Evolutionary conservation across 2,797 vertebrate species (phyloP).

Genomic region (Fratercula arctica): DNA sequence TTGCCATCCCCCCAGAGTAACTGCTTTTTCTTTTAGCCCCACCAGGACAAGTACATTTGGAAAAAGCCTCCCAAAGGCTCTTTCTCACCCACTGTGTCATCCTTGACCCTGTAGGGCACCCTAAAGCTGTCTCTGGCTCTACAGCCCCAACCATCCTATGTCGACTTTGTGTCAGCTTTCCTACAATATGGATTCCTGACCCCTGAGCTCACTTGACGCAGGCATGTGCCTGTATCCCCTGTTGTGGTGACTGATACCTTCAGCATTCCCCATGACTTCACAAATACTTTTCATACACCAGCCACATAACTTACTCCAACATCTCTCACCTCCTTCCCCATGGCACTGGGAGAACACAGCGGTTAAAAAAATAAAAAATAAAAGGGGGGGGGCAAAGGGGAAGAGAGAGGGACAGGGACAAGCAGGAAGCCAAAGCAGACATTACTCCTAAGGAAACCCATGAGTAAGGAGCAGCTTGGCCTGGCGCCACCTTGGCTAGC

Average conservation of each 20-base stretch:
- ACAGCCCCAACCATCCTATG: background rate
- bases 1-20: background rate
- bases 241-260: background rate
- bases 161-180: background rate
- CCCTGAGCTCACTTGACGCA: conserved; percentile 7
- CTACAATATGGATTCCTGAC: conserved; percentile 6
- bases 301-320: background rate
- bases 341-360: background rate
- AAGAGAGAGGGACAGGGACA: background rate
- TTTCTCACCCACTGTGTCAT: background rate
- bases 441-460: conserved; percentile 34
- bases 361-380: background rate
- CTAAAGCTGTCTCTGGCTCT: background rate
- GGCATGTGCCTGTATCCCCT: background rate
- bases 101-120: background rate
- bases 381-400: fast-evolving
- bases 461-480: conserved; percentile 35
- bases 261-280: conserved; percentile 9
- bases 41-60: background rate
- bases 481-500: background rate
- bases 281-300: background rate
- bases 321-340: background rate
- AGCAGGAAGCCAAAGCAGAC: conserved; percentile 49
- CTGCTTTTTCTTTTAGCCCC: background rate
- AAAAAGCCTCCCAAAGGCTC: background rate